phyloP scores from a whole-genome alignment of 2,888 invertebrate genomes.

The Thymelicus lineola region DNA sequence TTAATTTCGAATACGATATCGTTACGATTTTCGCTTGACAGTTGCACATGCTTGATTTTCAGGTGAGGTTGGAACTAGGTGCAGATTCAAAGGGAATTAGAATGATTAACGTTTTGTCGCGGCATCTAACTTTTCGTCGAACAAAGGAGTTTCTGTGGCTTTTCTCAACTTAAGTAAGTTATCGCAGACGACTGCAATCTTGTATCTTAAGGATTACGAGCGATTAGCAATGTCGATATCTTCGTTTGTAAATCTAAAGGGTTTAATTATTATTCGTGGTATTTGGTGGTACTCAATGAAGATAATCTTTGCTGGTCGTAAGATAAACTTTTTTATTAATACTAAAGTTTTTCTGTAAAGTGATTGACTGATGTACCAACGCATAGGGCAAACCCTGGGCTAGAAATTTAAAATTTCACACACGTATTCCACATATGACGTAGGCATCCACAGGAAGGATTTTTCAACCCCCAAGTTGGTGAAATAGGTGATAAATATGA shows the following conservation, averaged over 20 bases:
- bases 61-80: conserved; percentile 32
- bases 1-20: background rate
- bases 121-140: conserved; percentile 30
- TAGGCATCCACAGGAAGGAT: no score
- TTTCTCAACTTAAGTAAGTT: conserved; percentile 19
- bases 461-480: no score
- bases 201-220: background rate
- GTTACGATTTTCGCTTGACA: conserved; percentile 5
- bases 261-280: background rate
- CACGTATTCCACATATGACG: no score
- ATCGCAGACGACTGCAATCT: conserved; percentile 20
- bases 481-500: no score
- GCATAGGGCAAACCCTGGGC: no score
- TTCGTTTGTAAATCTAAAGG: background rate
- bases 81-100: conserved; percentile 35
- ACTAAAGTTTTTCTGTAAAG: no score
- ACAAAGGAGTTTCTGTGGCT: conserved; percentile 36
- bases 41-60: conserved; percentile 14
- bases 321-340: no score
- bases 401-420: no score
- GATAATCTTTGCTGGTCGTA: background rate
- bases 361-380: no score
- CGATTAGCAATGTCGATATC: background rate
- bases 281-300: background rate
- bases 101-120: conserved; percentile 32